Evolutionary conservation across 1,140 invertebrate species (phyloP), one percentile per base, ranked within the genome.

Genomic region (Parapsyche elsis): DNA sequence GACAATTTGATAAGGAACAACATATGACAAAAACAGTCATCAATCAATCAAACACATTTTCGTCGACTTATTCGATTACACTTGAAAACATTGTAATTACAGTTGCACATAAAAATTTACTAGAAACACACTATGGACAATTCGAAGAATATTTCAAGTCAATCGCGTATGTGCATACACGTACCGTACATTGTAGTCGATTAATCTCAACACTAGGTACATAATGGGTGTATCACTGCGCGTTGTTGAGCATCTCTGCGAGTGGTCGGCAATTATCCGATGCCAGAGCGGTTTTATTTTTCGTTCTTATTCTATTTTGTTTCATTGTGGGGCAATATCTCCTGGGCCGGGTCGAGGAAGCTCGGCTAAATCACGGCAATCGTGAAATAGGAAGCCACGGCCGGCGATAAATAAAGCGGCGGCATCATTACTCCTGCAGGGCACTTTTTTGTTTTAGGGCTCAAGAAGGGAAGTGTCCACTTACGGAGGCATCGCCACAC

Each of bases 391-490:
- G 49, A 53, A 53, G 49, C 49, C 49, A 14, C 49, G 49, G 10
- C 10, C 49, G 71, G 38, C 71, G 46, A 38, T 75, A 75, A 75
- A 75, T 75, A 75, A 53, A 1, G 45, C 44, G 16, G 12, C 38
- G 38, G n/a, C 46, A 75, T 46, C 71, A 57, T 75, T 75, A 75
- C 19, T 53, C 44, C 7, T 23, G 24, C 21, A 10, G 16, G 30
- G 30, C 64, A 23, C 16, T n/a, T 70, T 70, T 73, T 73, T 49
- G 2, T 75, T 38, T 57, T 57, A 30, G 23, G 12, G 70, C 38
- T 23, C 14, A 7, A 45, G 49, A 16, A 16, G 38, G 71, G 45
- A 75, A 75, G 71, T 75, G 71, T 75, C 71, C 71, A 75, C 71
- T 57, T 23, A 57, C 16, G 21, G 46, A 9, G 70, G 46, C 71